These are phyloP conservation scores for Cirrhinus mrigala DNA, from an alignment of 2,797 vertebrate genomes.

Conservation along the genomic window DNA sequence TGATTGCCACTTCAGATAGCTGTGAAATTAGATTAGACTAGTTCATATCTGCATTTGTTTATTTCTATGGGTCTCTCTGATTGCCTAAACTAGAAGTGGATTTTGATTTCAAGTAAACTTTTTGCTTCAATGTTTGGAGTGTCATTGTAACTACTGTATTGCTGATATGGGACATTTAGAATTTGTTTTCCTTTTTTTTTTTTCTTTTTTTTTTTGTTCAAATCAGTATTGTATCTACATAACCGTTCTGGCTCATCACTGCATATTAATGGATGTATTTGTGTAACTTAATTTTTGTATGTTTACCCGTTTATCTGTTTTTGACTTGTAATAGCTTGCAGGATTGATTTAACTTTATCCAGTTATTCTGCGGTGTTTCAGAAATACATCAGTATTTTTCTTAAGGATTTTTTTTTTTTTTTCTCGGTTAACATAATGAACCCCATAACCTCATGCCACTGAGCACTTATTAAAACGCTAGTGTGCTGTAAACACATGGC, in stretches of 20 bases:
- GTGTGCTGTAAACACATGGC: conserved; percentile 71
- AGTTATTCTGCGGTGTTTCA: conserved; percentile 52
- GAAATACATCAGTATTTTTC: not conserved
- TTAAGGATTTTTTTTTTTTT: not conserved
- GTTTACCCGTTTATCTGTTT: conserved; percentile 91
- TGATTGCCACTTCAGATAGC: conserved; percentile 99
- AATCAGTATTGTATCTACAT: conserved; percentile 99
- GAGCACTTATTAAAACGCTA: conserved; percentile 72
- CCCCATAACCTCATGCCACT: conserved; percentile 71
- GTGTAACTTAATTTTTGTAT: conserved; percentile 95
- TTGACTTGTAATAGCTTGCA: conserved; percentile 97
- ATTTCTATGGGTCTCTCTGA: conserved; percentile 96
- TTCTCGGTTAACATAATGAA: not conserved
- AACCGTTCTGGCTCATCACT: conserved; percentile 93
- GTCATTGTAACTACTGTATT: conserved; percentile 99
- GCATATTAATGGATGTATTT: conserved; percentile 96
- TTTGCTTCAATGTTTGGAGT: conserved; percentile 97
- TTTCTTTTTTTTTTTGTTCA: conserved; percentile 88
- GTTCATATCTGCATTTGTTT: conserved; percentile 93
- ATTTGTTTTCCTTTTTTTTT: conserved; percentile 86
- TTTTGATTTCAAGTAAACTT: conserved; percentile 79
- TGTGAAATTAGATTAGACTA: conserved; percentile 99
- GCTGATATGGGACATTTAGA: conserved; percentile 96
- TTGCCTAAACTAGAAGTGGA: conserved; percentile 96
- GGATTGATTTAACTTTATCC: conserved; percentile 93